Percentiles rank a stretch among this genome's conserved stretches.
Conservation (phyloP, 2,113 vertebrate species). For the Anser cygnoides region DNA sequence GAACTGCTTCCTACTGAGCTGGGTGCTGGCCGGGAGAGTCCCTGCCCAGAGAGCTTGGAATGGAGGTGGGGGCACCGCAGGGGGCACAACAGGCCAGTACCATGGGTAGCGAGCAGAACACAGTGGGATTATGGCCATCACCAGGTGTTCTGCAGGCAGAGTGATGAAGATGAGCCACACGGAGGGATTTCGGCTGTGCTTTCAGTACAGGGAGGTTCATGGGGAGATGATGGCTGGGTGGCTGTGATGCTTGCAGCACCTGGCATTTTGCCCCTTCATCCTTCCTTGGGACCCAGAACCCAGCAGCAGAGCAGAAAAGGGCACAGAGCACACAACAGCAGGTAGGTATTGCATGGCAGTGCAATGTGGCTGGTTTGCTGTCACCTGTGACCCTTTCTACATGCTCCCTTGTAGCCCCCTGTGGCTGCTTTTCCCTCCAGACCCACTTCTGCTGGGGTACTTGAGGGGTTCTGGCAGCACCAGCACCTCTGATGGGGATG, state of each 20-base stretch:
- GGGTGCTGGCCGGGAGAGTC: background rate
- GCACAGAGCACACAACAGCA: background rate
- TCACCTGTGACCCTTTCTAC: background rate
- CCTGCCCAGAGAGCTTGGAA: background rate
- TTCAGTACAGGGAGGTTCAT: background rate
- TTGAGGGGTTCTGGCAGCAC: background rate
- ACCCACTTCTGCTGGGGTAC: background rate
- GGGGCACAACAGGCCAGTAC: too few species aligned
- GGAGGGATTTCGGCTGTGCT: background rate
- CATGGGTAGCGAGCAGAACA: background rate
- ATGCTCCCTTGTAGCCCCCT: background rate
- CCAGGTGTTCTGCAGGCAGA: background rate
- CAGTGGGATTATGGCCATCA: background rate
- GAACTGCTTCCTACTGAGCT: background rate
- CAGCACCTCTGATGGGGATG: background rate
- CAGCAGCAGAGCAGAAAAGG: background rate
- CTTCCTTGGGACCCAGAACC: background rate
- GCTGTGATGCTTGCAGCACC: background rate
- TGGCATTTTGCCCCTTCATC: background rate
- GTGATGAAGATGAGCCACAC: background rate
- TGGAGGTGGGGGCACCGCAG: background rate
- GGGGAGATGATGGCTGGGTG: background rate
- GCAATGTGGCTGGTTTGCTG: rapidly evolving
- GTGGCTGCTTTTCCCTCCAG: background rate
- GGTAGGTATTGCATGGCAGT: background rate